Evolutionary conservation across 1,140 invertebrate species (phyloP), one percentile per base, ranked within the genome.

Genomic region (Philopotamus ludificatus): DNA sequence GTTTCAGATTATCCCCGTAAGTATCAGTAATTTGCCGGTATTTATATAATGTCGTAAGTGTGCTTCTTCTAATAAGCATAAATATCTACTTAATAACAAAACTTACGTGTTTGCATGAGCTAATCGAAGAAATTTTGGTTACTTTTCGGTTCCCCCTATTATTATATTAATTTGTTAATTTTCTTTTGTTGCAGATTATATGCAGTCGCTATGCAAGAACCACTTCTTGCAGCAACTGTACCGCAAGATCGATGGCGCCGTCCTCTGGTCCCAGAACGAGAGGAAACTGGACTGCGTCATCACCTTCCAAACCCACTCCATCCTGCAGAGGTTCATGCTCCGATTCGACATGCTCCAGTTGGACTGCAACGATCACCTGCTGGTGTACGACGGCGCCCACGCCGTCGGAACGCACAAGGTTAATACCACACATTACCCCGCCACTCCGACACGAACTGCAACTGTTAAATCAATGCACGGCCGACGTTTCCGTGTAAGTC

Each of bases 281-380:
- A 81, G 90, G 58, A 92, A 95, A 75, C 81, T 95, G 66, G 89
- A 95, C 79, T 95, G 93, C 81, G 86, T 90, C 65, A 89, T 95
- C 73, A 95, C 92, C 41, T 96, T 95, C 76, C 93, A 94, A 78
- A 95, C 93, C 64, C 92, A 95, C 79, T 93, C 92, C 72, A 92
- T 96, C 66, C 83, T 95, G 66, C 93, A 96, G 79, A 83, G 90
- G 69, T 96, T 96, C 77, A 95, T 95, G 91, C 84, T 96, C 65
- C 86, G 93, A 69, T 96, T 96, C 78, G 83, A 85, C 70, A 81
- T 89, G 68, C 80, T 89, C 67, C 86, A 87, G 71, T 83, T 96
- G 57, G 94, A 95, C 81, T 96, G 93, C 82, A 94, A 95, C 74
- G 93, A 96, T 79, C 92, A 95, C 78, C 85, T 96, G 9, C 92